Evolutionary conservation across 2,113 vertebrate genomes (phyloP), one percentile per base, ranked within the genome.

Genomic region (Varanus komodoensis): DNA sequence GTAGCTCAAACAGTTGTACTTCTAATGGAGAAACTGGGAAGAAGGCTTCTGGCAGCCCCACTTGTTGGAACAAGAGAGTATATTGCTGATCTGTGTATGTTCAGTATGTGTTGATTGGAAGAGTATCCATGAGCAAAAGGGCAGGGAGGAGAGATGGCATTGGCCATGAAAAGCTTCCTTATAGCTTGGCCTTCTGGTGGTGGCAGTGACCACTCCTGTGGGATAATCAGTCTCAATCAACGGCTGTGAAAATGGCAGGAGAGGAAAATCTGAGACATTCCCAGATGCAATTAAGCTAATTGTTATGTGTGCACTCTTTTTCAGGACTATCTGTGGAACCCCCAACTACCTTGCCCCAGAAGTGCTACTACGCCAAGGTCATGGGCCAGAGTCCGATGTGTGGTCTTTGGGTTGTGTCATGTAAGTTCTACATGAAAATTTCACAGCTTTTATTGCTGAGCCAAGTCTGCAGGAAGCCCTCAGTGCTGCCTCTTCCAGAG

Each of bases 291-390:
- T 85, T 57, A 87, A 9, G 80, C 52, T 84, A 8, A 64, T 7
- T 48, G 27, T n/a, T n/a, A 32, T 64, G 9, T 82, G 11, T 78
- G 48, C 15, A 92, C 82, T 93, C 12, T 84, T 71, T 92, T 50
- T 34, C 94, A 99, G 99, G 96, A 99, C 99, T n/a, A 99, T 99
- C 95, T 99, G 99, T 95, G 99, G 99, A 52, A 99, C 99, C 79
- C 99, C 99, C n/a, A 99, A 99, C 96, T 99, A 99, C 89, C 97
- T 99, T 97, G 99, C 99, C 27, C 99, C 99, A 6, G 99, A 99
- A 96, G 99, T 99, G 91, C 96, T 99, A n/a, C 98, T 99, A 97
- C 97, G 98, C 87, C 99, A 99, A 88, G 99, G 99, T 48, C 99
- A 99, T 0, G 98, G 99, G 52, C 98, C 99, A 0, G 99, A 99